phyloP scores from a whole-genome alignment of 2,888 invertebrate genomes.

The Athalia rosae region DNA sequence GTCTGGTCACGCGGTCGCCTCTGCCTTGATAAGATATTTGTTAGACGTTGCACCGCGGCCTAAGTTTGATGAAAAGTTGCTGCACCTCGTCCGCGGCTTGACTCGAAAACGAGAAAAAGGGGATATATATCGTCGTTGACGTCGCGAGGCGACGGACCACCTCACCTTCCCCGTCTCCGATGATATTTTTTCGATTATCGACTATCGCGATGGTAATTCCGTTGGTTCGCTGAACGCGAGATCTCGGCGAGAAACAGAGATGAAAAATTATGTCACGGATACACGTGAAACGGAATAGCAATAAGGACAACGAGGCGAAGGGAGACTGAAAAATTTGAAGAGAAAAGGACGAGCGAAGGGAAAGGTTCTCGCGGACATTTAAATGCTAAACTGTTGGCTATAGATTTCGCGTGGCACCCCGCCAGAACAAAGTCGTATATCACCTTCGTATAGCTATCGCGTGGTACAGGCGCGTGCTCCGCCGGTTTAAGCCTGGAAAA shows the following conservation, averaged over 20 bases:
- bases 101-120: no score
- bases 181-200: no score
- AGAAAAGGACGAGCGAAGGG: not conserved
- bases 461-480: slow-evolving; percentile 3
- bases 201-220: no score
- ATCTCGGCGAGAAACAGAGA: no score
- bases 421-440: slow-evolving; percentile 50
- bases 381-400: slow-evolving; percentile 58
- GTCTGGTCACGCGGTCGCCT: slow-evolving; percentile 29
- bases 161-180: no score
- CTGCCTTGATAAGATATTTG: slow-evolving; percentile 23
- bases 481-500: slow-evolving; percentile 15
- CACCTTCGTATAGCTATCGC: slow-evolving; percentile 22
- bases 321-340: no score
- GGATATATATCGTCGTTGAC: no score
- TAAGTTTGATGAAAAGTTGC: slow-evolving; percentile 32
- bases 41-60: slow-evolving; percentile 32
- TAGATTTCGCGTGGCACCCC: slow-evolving; percentile 52
- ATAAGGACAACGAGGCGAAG: slow-evolving; percentile 8
- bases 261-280: not conserved
- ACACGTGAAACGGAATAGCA: slow-evolving; percentile 16
- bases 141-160: no score
- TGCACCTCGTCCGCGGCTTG: not conserved
- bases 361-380: slow-evolving; percentile 52
- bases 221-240: no score